Evolutionary conservation across 2,888 invertebrate species (phyloP).

Genomic region (Lamproptera curius): DNA sequence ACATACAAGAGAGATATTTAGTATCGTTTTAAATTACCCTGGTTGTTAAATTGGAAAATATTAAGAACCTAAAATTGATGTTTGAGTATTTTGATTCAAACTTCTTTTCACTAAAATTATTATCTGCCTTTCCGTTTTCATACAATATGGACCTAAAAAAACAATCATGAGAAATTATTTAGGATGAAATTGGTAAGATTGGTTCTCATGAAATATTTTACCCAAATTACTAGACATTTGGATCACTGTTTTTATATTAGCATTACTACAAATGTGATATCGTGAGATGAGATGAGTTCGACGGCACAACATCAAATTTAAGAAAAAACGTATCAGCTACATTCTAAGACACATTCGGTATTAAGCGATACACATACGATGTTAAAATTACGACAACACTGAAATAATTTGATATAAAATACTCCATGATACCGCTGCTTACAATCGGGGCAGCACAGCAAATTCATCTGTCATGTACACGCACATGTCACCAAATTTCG

Average conservation of each 20-base stretch:
- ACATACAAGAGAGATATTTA: too few relatives aligned
- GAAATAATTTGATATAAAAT: neutral
- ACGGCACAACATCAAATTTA: neutral
- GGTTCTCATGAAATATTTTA: slow-evolving; percentile 9
- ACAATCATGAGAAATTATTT: too few relatives aligned
- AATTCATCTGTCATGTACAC: neutral
- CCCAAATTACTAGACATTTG: neutral
- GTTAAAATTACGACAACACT: neutral
- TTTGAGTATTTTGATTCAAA: too few relatives aligned
- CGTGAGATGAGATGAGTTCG: neutral
- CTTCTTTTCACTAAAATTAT: too few relatives aligned
- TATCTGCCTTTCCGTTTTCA: too few relatives aligned
- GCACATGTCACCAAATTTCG: neutral
- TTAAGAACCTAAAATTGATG: too few relatives aligned
- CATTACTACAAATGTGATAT: too few relatives aligned
- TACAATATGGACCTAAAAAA: too few relatives aligned
- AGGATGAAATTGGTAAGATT: neutral
- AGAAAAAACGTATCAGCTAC: slow-evolving; percentile 1
- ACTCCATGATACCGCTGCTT: slow-evolving; percentile 4
- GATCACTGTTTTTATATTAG: too few relatives aligned
- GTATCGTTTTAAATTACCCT: too few relatives aligned
- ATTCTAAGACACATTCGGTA: slow-evolving; percentile 9
- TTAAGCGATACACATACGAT: neutral
- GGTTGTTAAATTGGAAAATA: too few relatives aligned
- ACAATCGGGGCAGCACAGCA: neutral